phyloP scores from a whole-genome alignment of 2,113 vertebrate species.

The Rhea pennata region DNA sequence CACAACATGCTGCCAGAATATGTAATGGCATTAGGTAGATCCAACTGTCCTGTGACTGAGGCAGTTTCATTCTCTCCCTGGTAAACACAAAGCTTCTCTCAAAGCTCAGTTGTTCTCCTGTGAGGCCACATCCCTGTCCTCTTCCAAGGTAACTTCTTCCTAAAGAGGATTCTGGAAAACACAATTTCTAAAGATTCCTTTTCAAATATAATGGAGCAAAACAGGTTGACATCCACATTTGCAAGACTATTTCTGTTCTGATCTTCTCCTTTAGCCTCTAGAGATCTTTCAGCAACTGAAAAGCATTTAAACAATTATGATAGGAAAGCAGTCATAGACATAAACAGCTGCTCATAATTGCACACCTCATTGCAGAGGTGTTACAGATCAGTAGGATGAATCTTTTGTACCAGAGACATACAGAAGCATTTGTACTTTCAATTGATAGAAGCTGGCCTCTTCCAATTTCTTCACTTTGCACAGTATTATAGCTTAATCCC shows the following conservation, averaged over 20 bases:
- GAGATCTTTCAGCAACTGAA: background rate
- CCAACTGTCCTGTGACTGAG: accelerated
- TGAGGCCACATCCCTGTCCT: background rate
- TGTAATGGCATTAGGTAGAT: accelerated
- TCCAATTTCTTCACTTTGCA: background rate
- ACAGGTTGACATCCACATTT: background rate
- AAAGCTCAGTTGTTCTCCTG: background rate
- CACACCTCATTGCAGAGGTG: background rate
- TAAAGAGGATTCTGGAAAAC: background rate
- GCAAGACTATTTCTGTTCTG: background rate
- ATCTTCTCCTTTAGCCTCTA: background rate
- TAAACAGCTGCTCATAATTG: background rate
- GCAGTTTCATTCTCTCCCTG: background rate
- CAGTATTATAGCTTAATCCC: background rate
- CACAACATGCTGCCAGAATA: background rate
- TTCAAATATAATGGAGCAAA: background rate
- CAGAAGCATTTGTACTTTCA: background rate
- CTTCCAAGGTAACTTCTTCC: background rate
- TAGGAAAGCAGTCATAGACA: background rate
- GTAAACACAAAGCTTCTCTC: background rate
- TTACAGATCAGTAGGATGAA: background rate
- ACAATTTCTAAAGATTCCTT: accelerated
- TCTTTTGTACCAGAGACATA: background rate
- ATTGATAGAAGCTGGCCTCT: background rate
- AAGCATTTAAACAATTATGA: background rate